These are phyloP conservation scores for Neotoma lepida DNA, from an alignment of 2,113 vertebrate genomes.

Conservation along the genomic window DNA sequence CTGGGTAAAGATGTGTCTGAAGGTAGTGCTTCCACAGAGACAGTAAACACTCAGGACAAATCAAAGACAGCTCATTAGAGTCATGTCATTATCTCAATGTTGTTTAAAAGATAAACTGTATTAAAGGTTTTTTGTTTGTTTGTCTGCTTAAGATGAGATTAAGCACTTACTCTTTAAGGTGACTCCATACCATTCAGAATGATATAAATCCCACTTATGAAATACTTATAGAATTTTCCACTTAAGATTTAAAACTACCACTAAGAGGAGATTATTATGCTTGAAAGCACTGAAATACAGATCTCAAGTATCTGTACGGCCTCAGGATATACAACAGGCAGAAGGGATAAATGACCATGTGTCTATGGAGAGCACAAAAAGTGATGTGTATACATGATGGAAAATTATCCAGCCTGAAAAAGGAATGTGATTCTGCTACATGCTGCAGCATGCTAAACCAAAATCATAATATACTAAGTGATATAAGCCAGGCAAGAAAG, in stretches of 20 bases:
- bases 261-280: neutral
- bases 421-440: neutral
- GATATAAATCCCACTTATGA: neutral
- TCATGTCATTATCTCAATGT: neutral
- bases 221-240: neutral
- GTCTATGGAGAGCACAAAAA: neutral
- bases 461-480: neutral
- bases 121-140: neutral
- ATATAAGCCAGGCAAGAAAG: neutral
- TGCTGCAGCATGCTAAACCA: neutral
- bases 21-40: neutral
- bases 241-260: neutral
- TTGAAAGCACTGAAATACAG: neutral
- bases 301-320: neutral
- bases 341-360: neutral
- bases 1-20: neutral
- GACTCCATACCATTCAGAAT: neutral
- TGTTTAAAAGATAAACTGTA: neutral
- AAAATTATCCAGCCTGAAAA: neutral
- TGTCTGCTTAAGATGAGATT: neutral
- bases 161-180: slow-evolving; percentile 31
- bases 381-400: neutral
- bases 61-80: neutral
- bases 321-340: neutral
- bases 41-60: neutral